Evolutionary conservation across 2,113 vertebrate genomes (phyloP).

Genomic region (Tachysurus fulvidraco): DNA sequence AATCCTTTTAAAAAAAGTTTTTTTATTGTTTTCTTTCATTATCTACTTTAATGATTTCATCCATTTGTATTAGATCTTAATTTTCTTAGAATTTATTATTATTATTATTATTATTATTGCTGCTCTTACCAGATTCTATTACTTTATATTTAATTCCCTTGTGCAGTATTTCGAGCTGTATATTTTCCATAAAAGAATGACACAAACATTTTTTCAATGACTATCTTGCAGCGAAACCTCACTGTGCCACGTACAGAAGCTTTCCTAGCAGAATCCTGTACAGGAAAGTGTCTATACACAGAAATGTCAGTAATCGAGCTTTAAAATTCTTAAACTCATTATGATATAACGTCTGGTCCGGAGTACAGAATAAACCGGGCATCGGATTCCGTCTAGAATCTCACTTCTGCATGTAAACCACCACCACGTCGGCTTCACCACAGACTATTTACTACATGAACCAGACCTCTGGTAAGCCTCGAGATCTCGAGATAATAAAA

Average conservation of each 20-base stretch:
- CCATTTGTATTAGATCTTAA: too few relatives aligned
- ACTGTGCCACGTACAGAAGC: too few relatives aligned
- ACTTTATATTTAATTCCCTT: neutral
- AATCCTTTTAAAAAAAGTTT: neutral
- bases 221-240: too few relatives aligned
- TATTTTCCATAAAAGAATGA: too few relatives aligned
- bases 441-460: neutral
- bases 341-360: neutral
- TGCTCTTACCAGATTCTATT: neutral
- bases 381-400: neutral
- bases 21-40: neutral
- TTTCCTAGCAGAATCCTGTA: neutral
- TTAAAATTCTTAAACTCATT: neutral
- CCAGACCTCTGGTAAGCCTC: neutral
- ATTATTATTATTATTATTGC: too few relatives aligned
- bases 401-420: too few relatives aligned
- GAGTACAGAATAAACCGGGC: neutral
- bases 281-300: neutral
- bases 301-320: neutral
- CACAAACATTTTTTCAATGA: too few relatives aligned
- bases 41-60: too few relatives aligned
- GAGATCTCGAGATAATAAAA: conserved; percentile 7
- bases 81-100: too few relatives aligned
- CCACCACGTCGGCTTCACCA: neutral
- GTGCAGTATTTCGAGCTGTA: neutral